Percentiles rank a stretch among this genome's conserved stretches.
phyloP scores from a whole-genome alignment of 2,888 invertebrate species.

The Stenolophus ochropezus region DNA sequence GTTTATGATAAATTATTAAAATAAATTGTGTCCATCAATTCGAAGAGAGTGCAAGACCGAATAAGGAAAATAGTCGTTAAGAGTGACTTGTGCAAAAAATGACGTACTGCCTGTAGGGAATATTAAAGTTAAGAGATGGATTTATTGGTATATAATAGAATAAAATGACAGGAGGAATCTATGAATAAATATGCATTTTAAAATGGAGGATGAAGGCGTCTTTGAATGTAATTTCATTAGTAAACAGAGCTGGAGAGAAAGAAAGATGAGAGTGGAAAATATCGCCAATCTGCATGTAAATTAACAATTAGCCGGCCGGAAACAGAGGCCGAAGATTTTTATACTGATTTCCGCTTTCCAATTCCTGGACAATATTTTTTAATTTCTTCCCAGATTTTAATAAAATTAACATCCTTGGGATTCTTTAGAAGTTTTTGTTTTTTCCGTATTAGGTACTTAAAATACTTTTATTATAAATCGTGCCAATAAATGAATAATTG shows the following conservation, averaged over 20 bases:
- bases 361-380: not conserved
- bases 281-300: constrained; percentile 55
- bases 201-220: constrained; percentile 34
- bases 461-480: too few species aligned
- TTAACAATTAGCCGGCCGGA: constrained; percentile 50
- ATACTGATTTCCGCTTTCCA: constrained; percentile 5
- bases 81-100: not conserved
- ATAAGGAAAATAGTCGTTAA: too few species aligned
- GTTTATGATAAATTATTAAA: too few species aligned
- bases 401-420: not conserved
- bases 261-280: constrained; percentile 37
- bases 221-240: constrained; percentile 53
- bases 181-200: constrained; percentile 60
- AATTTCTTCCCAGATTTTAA: not conserved
- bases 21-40: too few species aligned
- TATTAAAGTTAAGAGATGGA: constrained; percentile 11
- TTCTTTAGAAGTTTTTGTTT: not conserved
- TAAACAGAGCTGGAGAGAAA: constrained; percentile 34
- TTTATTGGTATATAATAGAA: constrained; percentile 54
- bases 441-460: too few species aligned
- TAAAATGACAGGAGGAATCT: constrained; percentile 52
- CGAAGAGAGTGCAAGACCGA: too few species aligned
- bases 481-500: too few species aligned
- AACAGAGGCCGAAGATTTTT: constrained; percentile 45
- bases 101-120: not conserved